A percentile compares a stretch with the other conserved stretches of the same genome.
These are phyloP conservation scores for Hepsetus odoe DNA, from an alignment of 2,113 vertebrate species.

Conservation along the genomic window DNA sequence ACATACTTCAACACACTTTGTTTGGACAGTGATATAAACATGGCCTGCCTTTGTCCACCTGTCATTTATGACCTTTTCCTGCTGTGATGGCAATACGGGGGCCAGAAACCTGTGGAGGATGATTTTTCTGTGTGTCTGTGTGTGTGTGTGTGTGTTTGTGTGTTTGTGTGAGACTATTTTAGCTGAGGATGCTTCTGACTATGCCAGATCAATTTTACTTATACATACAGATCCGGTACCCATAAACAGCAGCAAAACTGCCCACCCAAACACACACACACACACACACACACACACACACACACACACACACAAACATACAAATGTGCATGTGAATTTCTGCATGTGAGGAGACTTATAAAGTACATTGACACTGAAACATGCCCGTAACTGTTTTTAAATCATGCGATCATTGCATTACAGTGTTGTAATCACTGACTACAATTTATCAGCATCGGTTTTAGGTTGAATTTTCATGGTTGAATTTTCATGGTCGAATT, in stretches of 20 bases:
- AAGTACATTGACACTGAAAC: too few species aligned
- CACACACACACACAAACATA: too few species aligned
- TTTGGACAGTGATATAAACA: constrained; percentile 32
- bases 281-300: too few species aligned
- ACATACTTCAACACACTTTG: constrained; percentile 14
- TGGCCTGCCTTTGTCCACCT: constrained; percentile 32
- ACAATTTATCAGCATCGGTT: too few species aligned
- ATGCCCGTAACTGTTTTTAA: too few species aligned
- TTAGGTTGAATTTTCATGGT: too few species aligned
- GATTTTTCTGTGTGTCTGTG: constrained; percentile 11
- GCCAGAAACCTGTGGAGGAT: neutral
- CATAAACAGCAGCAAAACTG: neutral
- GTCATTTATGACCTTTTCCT: constrained; percentile 47
- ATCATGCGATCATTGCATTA: too few species aligned
- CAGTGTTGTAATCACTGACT: too few species aligned
- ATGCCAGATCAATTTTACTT: constrained; percentile 5
- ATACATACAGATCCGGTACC: neutral
- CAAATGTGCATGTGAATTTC: too few species aligned
- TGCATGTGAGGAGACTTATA: too few species aligned
- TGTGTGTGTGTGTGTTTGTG: constrained; percentile 20
- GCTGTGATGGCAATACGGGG: constrained; percentile 23
- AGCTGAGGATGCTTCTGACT: constrained; percentile 1
- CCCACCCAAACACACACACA: too few species aligned
- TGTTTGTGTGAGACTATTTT: constrained; percentile 35
- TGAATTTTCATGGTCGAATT: too few species aligned